These are phyloP conservation scores for Clangula hyemalis DNA, from an alignment of 2,797 vertebrate species.

Conservation along the genomic window DNA sequence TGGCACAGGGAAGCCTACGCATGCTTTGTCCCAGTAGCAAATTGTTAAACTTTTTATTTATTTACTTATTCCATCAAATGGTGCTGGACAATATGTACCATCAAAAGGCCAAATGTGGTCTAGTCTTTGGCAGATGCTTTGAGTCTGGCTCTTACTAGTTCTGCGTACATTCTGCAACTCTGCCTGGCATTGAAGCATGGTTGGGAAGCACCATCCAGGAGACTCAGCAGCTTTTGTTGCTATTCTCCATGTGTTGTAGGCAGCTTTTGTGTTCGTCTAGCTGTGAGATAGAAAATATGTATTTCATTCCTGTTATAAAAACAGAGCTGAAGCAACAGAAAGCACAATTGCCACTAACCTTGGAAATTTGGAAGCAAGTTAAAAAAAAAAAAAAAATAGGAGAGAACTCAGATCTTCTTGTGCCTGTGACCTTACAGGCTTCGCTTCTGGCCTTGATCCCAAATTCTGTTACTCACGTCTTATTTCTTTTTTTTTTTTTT, in stretches of 20 bases:
- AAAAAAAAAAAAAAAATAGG: background rate
- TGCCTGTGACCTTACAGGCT: background rate
- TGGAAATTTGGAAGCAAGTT: background rate
- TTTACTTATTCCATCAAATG: background rate
- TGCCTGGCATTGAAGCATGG: rapidly evolving
- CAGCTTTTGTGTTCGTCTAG: background rate
- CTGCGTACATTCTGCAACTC: background rate
- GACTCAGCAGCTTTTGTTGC: background rate
- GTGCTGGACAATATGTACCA: background rate
- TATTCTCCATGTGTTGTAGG: background rate
- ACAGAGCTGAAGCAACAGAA: background rate
- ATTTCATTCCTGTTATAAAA: background rate
- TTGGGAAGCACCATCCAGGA: background rate
- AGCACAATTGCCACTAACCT: background rate
- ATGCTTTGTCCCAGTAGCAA: background rate
- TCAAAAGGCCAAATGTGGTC: background rate
- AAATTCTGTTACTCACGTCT: background rate
- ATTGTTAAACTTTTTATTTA: background rate
- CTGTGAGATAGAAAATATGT: background rate
- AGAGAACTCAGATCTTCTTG: background rate
- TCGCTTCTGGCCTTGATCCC: background rate
- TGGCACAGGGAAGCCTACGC: background rate
- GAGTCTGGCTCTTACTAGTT: background rate
- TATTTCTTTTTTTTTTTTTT: background rate
- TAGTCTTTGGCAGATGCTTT: background rate